Conservation (phyloP, 2,797 vertebrate genomes). For the Pseudochromis fuscus region DNA sequence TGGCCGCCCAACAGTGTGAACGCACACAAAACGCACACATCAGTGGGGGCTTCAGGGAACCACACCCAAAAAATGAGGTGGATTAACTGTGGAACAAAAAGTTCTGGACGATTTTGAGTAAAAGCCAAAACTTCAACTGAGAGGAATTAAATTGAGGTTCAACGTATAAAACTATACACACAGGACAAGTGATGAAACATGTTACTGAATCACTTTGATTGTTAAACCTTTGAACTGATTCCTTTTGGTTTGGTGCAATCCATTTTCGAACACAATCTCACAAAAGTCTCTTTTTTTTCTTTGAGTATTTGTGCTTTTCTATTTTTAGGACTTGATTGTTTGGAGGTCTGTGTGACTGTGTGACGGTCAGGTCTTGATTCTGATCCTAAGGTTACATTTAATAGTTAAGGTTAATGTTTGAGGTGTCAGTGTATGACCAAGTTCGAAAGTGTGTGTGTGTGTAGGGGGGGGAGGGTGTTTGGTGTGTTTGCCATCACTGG, state of each 20-base stretch:
- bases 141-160: too few relatives aligned
- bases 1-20: neutral
- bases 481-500: conserved; percentile 6
- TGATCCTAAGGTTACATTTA: neutral
- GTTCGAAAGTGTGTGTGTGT: conserved; percentile 2
- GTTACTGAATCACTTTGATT: neutral
- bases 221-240: too few relatives aligned
- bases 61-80: too few relatives aligned
- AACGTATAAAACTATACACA: too few relatives aligned
- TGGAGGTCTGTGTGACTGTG: neutral
- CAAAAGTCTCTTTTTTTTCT: too few relatives aligned
- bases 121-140: neutral
- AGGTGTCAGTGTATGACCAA: neutral
- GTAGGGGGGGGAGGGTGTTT: neutral
- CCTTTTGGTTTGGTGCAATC: too few relatives aligned
- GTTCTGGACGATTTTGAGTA: neutral
- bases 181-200: neutral
- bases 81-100: too few relatives aligned
- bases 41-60: neutral
- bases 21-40: neutral
- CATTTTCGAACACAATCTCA: too few relatives aligned
- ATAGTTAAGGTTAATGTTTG: neutral
- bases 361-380: neutral
- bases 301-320: too few relatives aligned
- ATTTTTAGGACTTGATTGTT: too few relatives aligned